These are phyloP conservation scores for Drosophila ohnishii DNA, from an alignment of 1,140 invertebrate species.

Conservation along the genomic window DNA sequence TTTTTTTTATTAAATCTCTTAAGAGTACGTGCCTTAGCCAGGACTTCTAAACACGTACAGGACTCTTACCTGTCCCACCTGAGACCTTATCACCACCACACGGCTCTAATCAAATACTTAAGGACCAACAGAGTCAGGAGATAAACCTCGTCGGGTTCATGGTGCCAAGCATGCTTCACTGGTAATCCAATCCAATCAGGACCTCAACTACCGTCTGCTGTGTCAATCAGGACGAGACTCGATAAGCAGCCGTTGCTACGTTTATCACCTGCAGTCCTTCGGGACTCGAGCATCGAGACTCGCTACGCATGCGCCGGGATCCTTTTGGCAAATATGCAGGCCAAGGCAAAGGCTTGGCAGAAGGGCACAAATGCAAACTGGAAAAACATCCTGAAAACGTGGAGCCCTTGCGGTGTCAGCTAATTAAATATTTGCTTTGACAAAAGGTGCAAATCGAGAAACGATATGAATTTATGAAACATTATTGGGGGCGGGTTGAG, in stretches of 20 bases:
- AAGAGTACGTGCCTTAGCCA: slow-evolving; percentile 38
- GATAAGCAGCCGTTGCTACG: slow-evolving; percentile 59
- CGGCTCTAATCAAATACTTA: slow-evolving; percentile 33
- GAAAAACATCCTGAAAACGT: slow-evolving; percentile 10
- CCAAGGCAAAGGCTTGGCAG: slow-evolving; percentile 55
- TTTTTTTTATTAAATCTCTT: not conserved
- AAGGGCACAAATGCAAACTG: slow-evolving; percentile 32
- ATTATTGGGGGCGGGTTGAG: slow-evolving; percentile 60
- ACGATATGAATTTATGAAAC: slow-evolving; percentile 56
- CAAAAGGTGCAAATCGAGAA: slow-evolving; percentile 68
- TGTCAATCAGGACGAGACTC: slow-evolving; percentile 45
- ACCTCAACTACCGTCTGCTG: slow-evolving; percentile 48
- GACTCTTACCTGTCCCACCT: slow-evolving; percentile 29
- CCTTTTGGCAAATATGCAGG: slow-evolving; percentile 46
- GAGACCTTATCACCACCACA: slow-evolving; percentile 24
- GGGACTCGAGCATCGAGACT: slow-evolving; percentile 8
- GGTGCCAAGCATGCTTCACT: slow-evolving; percentile 10
- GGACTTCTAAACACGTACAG: not conserved
- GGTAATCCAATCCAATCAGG: slow-evolving; percentile 45
- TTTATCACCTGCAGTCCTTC: slow-evolving; percentile 58
- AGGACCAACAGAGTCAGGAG: slow-evolving; percentile 24
- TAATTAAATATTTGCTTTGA: slow-evolving; percentile 77
- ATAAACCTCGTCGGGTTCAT: slow-evolving; percentile 29
- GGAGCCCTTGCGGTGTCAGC: slow-evolving; percentile 47
- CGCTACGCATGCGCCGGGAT: slow-evolving; percentile 40